These are phyloP conservation scores for Amphiduros pacificus DNA, from an alignment of 2,888 invertebrate species.

Conservation along the genomic window DNA sequence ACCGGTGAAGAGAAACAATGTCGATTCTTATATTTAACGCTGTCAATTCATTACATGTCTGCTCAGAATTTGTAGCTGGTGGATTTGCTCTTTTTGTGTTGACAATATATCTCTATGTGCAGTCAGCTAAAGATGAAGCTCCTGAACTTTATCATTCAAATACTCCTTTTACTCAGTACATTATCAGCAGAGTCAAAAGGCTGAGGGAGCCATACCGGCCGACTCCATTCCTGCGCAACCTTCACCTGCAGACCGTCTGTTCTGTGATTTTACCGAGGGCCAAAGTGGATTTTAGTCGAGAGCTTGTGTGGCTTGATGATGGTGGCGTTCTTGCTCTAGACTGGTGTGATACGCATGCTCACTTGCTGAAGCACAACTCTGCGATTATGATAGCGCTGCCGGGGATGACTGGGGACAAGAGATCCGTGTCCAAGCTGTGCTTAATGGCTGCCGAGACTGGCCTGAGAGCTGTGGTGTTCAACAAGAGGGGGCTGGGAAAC, in stretches of 20 bases:
- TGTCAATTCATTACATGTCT: too few relatives aligned
- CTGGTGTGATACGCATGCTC: slow-evolving; percentile 33
- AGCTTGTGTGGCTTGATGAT: slow-evolving; percentile 47
- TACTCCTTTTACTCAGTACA: neutral
- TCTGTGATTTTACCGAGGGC: slow-evolving; percentile 28
- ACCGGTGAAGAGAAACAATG: too few relatives aligned
- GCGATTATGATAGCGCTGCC: slow-evolving; percentile 44
- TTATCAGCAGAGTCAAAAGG: slow-evolving; percentile 39
- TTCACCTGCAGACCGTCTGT: slow-evolving; percentile 45
- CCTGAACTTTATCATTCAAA: neutral
- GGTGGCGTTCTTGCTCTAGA: slow-evolving; percentile 48
- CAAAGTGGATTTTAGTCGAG: slow-evolving; percentile 34
- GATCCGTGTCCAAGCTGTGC: slow-evolving; percentile 34
- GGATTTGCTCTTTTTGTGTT: too few relatives aligned
- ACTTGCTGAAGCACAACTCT: slow-evolving; percentile 28
- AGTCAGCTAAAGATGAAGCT: neutral
- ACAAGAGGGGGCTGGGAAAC: slow-evolving; percentile 44
- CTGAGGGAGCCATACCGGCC: slow-evolving; percentile 39
- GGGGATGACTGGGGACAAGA: slow-evolving; percentile 39
- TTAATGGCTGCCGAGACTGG: slow-evolving; percentile 37
- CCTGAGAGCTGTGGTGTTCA: slow-evolving; percentile 45
- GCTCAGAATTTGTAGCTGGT: too few relatives aligned
- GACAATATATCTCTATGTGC: too few relatives aligned
- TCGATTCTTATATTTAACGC: too few relatives aligned
- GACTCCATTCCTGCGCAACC: slow-evolving; percentile 39